These are phyloP conservation scores for Yponomeuta plumbellus DNA, from an alignment of 2,888 invertebrate genomes.

Conservation along the genomic window DNA sequence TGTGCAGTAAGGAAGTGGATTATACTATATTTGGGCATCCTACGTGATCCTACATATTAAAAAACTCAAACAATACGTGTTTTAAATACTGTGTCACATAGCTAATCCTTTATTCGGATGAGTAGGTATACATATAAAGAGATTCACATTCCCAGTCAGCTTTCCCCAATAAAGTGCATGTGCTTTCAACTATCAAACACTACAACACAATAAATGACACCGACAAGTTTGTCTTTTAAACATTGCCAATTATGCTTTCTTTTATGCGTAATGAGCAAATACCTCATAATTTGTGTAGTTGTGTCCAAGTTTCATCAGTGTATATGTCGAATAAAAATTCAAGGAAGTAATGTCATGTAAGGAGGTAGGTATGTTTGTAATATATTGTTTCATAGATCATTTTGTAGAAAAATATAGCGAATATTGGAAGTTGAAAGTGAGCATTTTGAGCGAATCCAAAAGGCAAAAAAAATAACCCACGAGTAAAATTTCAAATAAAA, in stretches of 20 bases:
- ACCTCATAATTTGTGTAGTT: conserved; percentile 42
- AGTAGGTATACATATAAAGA: neutral
- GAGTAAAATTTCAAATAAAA: neutral
- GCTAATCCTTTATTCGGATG: neutral
- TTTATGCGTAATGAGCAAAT: conserved; percentile 72
- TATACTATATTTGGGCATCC: neutral
- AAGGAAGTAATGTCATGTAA: neutral
- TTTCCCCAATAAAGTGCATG: conserved; percentile 7
- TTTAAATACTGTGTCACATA: conserved; percentile 11
- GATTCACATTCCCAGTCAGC: neutral
- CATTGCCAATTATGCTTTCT: conserved; percentile 72
- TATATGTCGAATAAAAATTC: conserved; percentile 15
- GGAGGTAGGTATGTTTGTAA: too few relatives aligned
- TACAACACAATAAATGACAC: conserved; percentile 62
- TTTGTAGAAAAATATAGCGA: conserved; percentile 1
- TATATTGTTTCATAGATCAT: neutral
- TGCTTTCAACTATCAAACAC: conserved; percentile 12
- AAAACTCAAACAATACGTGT: conserved; percentile 16
- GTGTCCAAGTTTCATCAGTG: conserved; percentile 55
- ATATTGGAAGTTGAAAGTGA: neutral
- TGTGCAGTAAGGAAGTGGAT: conserved; percentile 19
- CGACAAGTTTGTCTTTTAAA: conserved; percentile 44
- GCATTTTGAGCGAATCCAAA: conserved; percentile 6
- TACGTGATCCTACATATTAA: neutral
- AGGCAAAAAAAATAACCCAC: conserved; percentile 2